phyloP scores from a whole-genome alignment of 2,113 vertebrate species.

The Polypterus senegalus region DNA sequence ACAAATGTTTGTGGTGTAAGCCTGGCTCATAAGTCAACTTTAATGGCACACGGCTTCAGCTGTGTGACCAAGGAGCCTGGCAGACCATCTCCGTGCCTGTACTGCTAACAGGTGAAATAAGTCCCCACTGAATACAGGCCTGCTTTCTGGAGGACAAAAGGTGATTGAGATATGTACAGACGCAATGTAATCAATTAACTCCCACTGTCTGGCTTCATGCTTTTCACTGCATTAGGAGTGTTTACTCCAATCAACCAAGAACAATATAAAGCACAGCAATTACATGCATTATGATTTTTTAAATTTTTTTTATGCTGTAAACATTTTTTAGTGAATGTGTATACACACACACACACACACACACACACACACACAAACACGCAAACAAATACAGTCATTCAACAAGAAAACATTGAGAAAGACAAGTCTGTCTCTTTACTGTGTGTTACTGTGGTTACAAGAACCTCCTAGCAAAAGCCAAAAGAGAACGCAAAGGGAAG shows the following conservation, averaged over 20 bases:
- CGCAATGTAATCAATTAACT: constrained; percentile 6
- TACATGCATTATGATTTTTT: constrained; percentile 3
- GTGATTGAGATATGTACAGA: constrained; percentile 8
- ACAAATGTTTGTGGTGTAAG: constrained; percentile 17
- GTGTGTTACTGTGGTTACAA: too few relatives aligned
- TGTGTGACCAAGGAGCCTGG: constrained; percentile 9
- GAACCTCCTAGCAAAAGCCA: too few relatives aligned
- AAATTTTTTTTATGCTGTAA: too few relatives aligned
- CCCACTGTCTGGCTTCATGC: constrained; percentile 1
- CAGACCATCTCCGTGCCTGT: constrained; percentile 11
- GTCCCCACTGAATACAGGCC: constrained; percentile 2
- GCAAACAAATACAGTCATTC: too few relatives aligned
- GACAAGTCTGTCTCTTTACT: too few relatives aligned
- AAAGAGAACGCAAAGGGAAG: too few relatives aligned
- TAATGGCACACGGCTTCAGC: constrained; percentile 15
- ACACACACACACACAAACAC: too few relatives aligned
- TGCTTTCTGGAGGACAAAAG: constrained; percentile 3
- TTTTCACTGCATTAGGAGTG: not conserved
- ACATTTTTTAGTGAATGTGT: too few relatives aligned
- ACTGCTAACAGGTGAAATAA: constrained; percentile 10
- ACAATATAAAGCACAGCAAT: constrained; percentile 2
- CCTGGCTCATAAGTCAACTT: constrained; percentile 16
- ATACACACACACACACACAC: too few relatives aligned
- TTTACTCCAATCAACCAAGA: not conserved
- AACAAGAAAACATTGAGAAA: too few relatives aligned